Conservation (phyloP, 2,797 vertebrate genomes). For the Sebastes elongatus region DNA sequence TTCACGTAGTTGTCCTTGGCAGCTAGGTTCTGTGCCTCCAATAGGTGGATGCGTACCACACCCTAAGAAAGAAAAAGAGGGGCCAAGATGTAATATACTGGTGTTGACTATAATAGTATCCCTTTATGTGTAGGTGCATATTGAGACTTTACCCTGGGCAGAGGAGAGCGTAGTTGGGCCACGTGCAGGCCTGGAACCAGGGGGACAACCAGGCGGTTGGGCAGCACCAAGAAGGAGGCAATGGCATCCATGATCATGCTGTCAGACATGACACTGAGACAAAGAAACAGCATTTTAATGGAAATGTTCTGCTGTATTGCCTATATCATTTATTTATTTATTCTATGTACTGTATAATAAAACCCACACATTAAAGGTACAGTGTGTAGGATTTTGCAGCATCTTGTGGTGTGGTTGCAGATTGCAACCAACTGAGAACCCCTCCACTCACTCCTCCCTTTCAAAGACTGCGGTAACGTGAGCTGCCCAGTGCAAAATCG, state of each 20-base stretch:
- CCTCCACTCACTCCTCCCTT: accelerated
- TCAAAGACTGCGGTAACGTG: too few relatives aligned
- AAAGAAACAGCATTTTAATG: background rate
- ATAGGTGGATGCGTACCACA: constrained; percentile 90
- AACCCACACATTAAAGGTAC: background rate
- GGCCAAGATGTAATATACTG: background rate
- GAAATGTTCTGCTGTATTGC: background rate
- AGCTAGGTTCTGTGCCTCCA: constrained; percentile 86
- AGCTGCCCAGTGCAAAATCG: too few relatives aligned
- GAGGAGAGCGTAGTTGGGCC: constrained; percentile 89
- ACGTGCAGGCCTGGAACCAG: constrained; percentile 87
- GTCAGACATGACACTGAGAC: constrained; percentile 88
- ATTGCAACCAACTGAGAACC: too few relatives aligned
- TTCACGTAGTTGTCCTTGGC: constrained; percentile 91
- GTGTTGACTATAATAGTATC: background rate
- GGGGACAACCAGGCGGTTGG: constrained; percentile 92
- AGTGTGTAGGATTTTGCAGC: too few relatives aligned
- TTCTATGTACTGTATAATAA: background rate
- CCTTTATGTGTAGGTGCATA: background rate
- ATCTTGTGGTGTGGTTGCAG: too few relatives aligned
- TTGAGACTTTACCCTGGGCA: constrained; percentile 87
- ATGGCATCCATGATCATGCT: constrained; percentile 96
- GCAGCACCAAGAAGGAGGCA: constrained; percentile 91
- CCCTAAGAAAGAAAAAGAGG: constrained; percentile 76
- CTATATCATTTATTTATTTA: background rate